These are phyloP conservation scores for Drosophila tropicalis DNA, from an alignment of 1,140 invertebrate species.

Conservation along the genomic window DNA sequence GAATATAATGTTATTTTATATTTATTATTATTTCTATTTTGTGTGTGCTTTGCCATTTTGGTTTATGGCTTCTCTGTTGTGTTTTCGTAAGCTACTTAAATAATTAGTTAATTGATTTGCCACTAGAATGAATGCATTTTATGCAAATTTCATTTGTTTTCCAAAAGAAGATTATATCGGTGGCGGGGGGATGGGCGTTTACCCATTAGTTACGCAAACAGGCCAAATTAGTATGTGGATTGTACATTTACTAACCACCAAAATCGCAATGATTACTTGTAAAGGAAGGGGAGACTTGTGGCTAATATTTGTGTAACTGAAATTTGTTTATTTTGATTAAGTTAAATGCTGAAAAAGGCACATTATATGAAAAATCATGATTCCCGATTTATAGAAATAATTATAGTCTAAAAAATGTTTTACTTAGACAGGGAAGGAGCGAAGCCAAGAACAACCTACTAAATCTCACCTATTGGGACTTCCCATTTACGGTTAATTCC, in stretches of 20 bases:
- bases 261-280: too few species aligned
- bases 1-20: constrained; percentile 38
- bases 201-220: not conserved
- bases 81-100: constrained; percentile 59
- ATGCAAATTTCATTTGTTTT: constrained; percentile 18
- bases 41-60: constrained; percentile 15
- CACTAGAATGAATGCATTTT: constrained; percentile 27
- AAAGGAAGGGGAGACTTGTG: too few species aligned
- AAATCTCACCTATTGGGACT: too few species aligned
- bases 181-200: not conserved
- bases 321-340: too few species aligned
- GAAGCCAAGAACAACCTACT: too few species aligned
- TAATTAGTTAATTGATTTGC: constrained; percentile 71
- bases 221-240: not conserved
- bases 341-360: too few species aligned
- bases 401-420: too few species aligned
- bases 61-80: constrained; percentile 32
- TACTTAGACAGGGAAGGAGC: too few species aligned
- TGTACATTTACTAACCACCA: too few species aligned
- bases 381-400: too few species aligned
- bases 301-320: too few species aligned
- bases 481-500: constrained; percentile 44
- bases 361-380: too few species aligned
- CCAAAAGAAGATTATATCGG: not conserved
- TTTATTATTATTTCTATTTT: constrained; percentile 46